Evolutionary conservation across 2,113 vertebrate species (phyloP).

Genomic region (Melanerpes formicivorus): DNA sequence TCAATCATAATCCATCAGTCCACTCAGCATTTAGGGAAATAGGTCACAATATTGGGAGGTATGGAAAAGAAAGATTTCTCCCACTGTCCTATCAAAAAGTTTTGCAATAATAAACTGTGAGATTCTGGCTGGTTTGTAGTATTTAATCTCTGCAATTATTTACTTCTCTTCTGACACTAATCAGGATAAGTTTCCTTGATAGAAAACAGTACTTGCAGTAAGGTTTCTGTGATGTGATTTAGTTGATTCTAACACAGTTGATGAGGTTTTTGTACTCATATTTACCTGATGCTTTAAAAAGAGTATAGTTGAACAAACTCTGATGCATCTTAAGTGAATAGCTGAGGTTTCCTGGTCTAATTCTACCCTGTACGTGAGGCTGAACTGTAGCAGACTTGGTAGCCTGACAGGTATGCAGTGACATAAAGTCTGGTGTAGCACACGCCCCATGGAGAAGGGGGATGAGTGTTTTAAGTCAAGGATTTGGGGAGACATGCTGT

Average conservation of each 20-base stretch:
- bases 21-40: neutral
- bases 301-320: neutral
- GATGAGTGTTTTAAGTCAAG: neutral
- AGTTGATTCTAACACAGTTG: neutral
- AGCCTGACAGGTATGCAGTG: neutral
- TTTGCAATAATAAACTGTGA: neutral
- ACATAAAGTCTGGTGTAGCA: neutral
- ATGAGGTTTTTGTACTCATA: neutral
- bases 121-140: neutral
- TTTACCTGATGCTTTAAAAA: neutral
- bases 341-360: neutral
- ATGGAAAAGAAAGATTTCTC: neutral
- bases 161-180: neutral
- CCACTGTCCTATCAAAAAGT: neutral
- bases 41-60: neutral
- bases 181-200: neutral
- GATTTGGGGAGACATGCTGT: neutral
- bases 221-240: neutral
- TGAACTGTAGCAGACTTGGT: neutral
- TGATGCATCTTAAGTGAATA: neutral
- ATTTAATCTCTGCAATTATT: constrained; percentile 28
- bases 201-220: neutral
- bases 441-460: neutral
- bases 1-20: neutral
- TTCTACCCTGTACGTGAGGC: neutral